phyloP scores from a whole-genome alignment of 1,140 invertebrate genomes.

The Bombus superbus region DNA sequence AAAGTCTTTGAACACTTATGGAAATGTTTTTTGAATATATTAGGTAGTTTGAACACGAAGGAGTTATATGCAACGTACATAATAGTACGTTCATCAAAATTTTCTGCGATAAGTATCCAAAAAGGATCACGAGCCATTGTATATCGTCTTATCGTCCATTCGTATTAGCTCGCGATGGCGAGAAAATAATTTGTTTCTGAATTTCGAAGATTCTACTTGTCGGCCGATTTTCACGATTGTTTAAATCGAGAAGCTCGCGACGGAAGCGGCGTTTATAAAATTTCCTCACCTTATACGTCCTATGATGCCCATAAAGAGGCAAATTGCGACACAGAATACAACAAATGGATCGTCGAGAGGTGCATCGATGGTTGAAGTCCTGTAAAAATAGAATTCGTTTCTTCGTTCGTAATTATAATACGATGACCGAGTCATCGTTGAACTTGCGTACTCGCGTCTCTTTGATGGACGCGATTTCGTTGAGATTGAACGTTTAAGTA shows the following conservation, averaged over 20 bases:
- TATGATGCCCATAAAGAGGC: background rate
- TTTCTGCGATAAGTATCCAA: too few species aligned
- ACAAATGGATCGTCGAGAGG: background rate
- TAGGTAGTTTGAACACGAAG: background rate
- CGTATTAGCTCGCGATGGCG: background rate
- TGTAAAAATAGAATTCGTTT: slow-evolving; percentile 1
- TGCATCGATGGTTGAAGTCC: background rate
- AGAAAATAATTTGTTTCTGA: background rate
- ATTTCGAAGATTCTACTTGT: background rate
- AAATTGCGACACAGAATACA: background rate
- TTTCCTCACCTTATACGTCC: background rate
- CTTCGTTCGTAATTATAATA: slow-evolving; percentile 8
- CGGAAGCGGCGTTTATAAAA: too few species aligned
- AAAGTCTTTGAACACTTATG: background rate
- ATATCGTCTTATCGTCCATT: background rate
- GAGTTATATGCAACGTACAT: background rate
- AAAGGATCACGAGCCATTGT: too few species aligned
- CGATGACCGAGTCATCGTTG: background rate
- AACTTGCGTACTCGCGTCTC: background rate
- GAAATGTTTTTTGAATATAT: background rate
- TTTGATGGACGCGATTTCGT: background rate
- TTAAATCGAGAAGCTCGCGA: background rate
- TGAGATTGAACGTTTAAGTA: background rate
- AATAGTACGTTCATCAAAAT: too few species aligned
- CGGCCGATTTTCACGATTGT: background rate